These are phyloP conservation scores for Noctua janthe DNA, from an alignment of 2,888 invertebrate genomes.

Conservation along the genomic window DNA sequence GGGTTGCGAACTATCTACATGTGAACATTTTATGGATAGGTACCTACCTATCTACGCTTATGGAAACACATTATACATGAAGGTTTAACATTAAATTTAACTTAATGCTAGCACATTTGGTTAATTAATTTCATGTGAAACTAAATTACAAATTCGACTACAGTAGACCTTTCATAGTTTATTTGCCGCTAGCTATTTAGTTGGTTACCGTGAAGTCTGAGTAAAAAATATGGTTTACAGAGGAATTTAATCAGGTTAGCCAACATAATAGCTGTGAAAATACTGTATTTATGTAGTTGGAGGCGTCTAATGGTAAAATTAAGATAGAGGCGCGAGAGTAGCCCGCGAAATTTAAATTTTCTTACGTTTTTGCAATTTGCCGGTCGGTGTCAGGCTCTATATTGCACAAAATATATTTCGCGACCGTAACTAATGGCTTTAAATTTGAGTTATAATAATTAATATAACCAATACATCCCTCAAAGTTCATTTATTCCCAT, in stretches of 20 bases:
- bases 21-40: constrained; percentile 48
- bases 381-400: too few relatives aligned
- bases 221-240: not conserved
- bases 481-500: too few relatives aligned
- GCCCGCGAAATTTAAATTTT: not conserved
- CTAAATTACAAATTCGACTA: constrained; percentile 24
- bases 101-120: constrained; percentile 49
- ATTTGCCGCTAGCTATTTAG: not conserved
- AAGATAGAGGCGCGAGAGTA: not conserved
- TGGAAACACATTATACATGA: constrained; percentile 30
- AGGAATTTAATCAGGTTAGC: not conserved
- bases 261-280: not conserved
- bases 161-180: not conserved
- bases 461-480: too few relatives aligned
- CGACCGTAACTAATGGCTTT: too few relatives aligned
- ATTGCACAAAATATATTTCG: too few relatives aligned
- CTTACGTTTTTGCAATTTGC: too few relatives aligned
- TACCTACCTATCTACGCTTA: not conserved
- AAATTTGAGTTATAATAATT: too few relatives aligned
- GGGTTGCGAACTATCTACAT: constrained; percentile 38
- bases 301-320: not conserved
- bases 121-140: constrained; percentile 57
- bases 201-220: not conserved
- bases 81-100: constrained; percentile 51
- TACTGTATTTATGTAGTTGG: not conserved